Evolutionary conservation across 2,113 vertebrate species (phyloP).

Genomic region (Corythornis vintsioides): DNA sequence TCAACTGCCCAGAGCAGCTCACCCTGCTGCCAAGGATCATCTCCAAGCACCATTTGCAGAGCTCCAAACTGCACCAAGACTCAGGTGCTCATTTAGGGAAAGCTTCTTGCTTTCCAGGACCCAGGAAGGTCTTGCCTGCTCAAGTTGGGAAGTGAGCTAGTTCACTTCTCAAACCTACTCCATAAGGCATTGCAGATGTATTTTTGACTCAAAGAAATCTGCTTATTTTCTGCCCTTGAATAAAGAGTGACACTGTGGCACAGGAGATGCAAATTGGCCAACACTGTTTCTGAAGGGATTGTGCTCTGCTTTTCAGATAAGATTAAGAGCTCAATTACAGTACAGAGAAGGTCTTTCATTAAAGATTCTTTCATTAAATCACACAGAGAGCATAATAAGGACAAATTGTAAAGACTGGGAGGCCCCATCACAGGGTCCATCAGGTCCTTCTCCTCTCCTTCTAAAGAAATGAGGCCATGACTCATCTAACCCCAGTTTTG

Average conservation of each 20-base stretch:
- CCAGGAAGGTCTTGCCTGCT: neutral
- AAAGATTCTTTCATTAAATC: slow-evolving; percentile 23
- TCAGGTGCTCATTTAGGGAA: neutral
- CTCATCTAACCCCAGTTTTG: neutral
- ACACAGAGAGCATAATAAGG: slow-evolving; percentile 20
- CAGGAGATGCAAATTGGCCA: slow-evolving; percentile 2
- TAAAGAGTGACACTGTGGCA: accelerated
- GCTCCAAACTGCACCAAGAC: neutral
- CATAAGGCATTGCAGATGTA: neutral
- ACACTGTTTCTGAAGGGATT: neutral
- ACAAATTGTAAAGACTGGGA: neutral
- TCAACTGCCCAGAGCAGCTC: neutral
- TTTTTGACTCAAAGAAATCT: neutral
- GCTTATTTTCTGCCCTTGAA: neutral
- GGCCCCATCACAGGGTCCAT: neutral
- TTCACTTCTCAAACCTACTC: neutral
- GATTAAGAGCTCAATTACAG: slow-evolving; percentile 53
- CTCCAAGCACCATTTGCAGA: neutral
- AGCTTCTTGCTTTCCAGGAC: neutral
- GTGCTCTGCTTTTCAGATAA: slow-evolving; percentile 26
- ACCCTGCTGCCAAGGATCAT: neutral
- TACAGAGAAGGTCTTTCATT: slow-evolving; percentile 31
- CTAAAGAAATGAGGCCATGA: neutral
- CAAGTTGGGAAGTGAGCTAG: too few relatives aligned
- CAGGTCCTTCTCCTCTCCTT: neutral